Evolutionary conservation across 1,140 invertebrate species (phyloP).

Genomic region (Drosophila repleta): DNA sequence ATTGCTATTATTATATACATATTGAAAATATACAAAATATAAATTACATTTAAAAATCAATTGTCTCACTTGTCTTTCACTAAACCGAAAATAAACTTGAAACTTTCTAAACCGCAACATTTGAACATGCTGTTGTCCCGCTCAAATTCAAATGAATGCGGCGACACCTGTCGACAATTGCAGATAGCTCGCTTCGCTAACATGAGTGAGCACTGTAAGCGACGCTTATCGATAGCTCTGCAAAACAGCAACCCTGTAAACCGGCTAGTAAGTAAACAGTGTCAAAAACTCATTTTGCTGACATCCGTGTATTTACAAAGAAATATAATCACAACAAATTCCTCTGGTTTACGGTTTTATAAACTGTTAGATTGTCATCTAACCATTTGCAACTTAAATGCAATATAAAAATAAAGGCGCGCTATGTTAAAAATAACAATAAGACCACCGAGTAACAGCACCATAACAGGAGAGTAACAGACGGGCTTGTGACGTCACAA

Average conservation of each 20-base stretch:
- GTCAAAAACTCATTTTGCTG: neutral
- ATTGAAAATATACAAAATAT: constrained; percentile 66
- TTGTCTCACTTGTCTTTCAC: neutral
- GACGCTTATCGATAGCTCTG: constrained; percentile 2
- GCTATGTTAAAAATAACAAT: neutral
- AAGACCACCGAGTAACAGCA: constrained; percentile 3
- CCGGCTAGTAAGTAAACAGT: constrained; percentile 12
- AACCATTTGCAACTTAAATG: neutral
- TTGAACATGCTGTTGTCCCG: too few species aligned
- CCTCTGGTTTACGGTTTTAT: too few species aligned
- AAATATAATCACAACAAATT: too few species aligned
- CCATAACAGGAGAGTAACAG: constrained; percentile 25
- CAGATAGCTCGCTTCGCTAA: neutral
- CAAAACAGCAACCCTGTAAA: constrained; percentile 12
- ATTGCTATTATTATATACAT: constrained; percentile 63
- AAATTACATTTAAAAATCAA: constrained; percentile 45
- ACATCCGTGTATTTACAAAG: neutral
- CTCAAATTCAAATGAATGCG: neutral
- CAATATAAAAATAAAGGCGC: neutral
- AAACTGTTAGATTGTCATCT: neutral
- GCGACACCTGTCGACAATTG: constrained; percentile 3
- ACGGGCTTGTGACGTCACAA: constrained; percentile 8
- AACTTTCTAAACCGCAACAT: too few species aligned
- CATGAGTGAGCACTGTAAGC: neutral
- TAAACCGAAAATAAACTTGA: too few species aligned